Conservation (phyloP, 2,888 invertebrate genomes). For the Scaptomyza caliginosa region DNA sequence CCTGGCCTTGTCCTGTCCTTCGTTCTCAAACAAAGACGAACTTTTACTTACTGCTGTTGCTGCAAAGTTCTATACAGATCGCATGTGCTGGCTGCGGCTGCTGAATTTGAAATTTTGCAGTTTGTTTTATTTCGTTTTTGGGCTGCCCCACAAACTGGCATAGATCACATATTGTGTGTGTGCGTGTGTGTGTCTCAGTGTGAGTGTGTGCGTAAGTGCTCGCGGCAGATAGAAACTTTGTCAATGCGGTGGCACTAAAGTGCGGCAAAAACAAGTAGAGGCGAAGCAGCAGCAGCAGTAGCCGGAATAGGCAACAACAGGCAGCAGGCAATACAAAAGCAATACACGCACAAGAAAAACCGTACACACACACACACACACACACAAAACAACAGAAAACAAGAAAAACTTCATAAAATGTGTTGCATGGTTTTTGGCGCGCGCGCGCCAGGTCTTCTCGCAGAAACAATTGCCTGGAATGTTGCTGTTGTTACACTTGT, state of each 20-base stretch:
- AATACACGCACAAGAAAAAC: conserved; percentile 30
- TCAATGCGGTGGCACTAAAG: conserved; percentile 69
- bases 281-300: conserved; percentile 41
- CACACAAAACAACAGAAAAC: not conserved
- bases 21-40: conserved; percentile 62
- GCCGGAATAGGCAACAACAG: conserved; percentile 24
- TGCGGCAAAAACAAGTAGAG: conserved; percentile 65
- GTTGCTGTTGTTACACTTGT: conserved; percentile 29
- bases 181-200: conserved; percentile 11
- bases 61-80: conserved; percentile 60
- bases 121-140: conserved; percentile 59
- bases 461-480: conserved; percentile 66
- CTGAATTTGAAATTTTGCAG: conserved; percentile 74
- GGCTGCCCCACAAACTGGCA: conserved; percentile 56
- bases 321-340: conserved; percentile 34
- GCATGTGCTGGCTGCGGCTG: conserved; percentile 75
- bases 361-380: conserved; percentile 2
- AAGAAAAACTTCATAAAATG: conserved; percentile 67
- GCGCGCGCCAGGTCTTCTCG: conserved; percentile 27
- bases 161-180: conserved; percentile 70
- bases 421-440: conserved; percentile 65
- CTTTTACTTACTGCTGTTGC: conserved; percentile 45
- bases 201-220: conserved; percentile 35
- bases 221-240: conserved; percentile 65
- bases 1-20: conserved; percentile 43